Conservation (phyloP, 1,140 invertebrate genomes). For the Leptonema lineaticorne region DNA sequence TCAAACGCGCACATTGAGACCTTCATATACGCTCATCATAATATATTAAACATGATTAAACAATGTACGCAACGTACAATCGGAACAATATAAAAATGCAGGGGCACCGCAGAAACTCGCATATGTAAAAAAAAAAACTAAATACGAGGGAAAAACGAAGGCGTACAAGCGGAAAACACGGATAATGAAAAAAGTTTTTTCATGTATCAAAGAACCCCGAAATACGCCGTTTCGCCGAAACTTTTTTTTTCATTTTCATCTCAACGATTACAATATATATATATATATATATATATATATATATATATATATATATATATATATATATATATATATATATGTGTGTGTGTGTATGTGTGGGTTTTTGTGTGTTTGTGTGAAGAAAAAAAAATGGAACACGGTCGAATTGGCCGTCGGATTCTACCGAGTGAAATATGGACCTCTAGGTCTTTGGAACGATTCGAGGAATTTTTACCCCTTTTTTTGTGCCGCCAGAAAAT, state of each 20-base stretch:
- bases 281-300: not conserved
- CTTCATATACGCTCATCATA: too few relatives aligned
- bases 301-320: too few relatives aligned
- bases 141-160: slow-evolving; percentile 14
- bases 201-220: slow-evolving; percentile 18
- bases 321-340: too few relatives aligned
- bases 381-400: not conserved
- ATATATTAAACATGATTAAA: too few relatives aligned
- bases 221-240: not conserved
- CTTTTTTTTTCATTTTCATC: not conserved
- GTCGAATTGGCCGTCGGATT: not conserved
- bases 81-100: not conserved
- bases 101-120: not conserved
- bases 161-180: slow-evolving; percentile 18
- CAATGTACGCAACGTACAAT: too few relatives aligned
- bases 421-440: slow-evolving; percentile 3
- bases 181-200: slow-evolving; percentile 28
- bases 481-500: not conserved
- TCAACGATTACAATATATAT: too few relatives aligned
- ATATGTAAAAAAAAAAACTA: not conserved
- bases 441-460: too few relatives aligned
- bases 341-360: too few relatives aligned
- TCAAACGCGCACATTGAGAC: too few relatives aligned
- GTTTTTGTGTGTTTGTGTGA: too few relatives aligned
- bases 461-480: not conserved